Base-by-base conservation (phyloP, 2,797 vertebrate species). In the Scleropages formosus region DNA sequence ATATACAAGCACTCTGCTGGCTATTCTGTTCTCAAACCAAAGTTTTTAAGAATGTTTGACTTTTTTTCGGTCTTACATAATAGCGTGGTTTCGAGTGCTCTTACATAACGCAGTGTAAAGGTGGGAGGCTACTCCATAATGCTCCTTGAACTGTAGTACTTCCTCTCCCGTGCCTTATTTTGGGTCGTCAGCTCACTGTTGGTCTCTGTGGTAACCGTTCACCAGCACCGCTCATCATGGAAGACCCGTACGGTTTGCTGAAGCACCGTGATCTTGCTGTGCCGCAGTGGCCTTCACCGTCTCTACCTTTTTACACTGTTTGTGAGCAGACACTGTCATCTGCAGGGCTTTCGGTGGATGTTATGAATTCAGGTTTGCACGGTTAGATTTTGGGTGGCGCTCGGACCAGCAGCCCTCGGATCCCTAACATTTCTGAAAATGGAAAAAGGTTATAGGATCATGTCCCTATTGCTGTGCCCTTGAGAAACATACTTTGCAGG, bases 71-170 rank as follows among this genome's bases (percentile, higher is more conserved):
- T 49, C 65, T 69, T 75, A 61, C 53, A 67, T 64, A 75, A 67
- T 61, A 68, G 56, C 26, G n/a, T 15, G 46, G 63, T 58, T 76
- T 75, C 15, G 63, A 26, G 47, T 44, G 26, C 18, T 59, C 46
- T 76, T 76, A 76, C 76, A 60, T 63, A 76, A 76, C 12, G 10
- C 27, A 39, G 58, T 24, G 58, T 71, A 53, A 67, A 49, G 47
- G 75, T 76, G 67, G 75, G 75, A 27, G 74, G 66, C 31, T 31
- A 22, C 39, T 68, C 20, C 24, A 27, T 68, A 66, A 46, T 67
- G n/a, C 63, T 69, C 67, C 26, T 44, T 22, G 15, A 44, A 71
- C n/a, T 59, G 24, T 8, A 58, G 24, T 26, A 26, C 26, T 49
- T 75, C 66, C 59, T 47, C 31, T 18, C 58, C 65, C 39, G 65